These are phyloP conservation scores for Parus major DNA, from an alignment of 2,113 vertebrate genomes.

Conservation along the genomic window DNA sequence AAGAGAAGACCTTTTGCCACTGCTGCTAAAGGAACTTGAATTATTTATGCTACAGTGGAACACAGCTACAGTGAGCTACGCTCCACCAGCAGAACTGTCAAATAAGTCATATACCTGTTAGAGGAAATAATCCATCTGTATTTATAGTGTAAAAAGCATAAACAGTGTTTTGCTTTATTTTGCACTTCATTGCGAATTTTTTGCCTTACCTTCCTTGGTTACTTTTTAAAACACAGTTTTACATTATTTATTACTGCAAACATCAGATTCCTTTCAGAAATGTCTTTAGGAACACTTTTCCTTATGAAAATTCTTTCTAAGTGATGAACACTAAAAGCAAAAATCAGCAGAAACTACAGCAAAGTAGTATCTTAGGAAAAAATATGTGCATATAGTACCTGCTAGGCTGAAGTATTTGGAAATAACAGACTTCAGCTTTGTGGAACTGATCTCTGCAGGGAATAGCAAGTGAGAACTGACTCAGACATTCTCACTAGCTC, in stretches of 20 bases:
- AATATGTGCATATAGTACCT: not conserved
- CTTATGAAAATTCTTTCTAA: not conserved
- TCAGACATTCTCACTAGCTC: not conserved
- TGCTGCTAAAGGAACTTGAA: constrained; percentile 68
- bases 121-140: not conserved
- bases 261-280: not conserved
- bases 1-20: constrained; percentile 70
- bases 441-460: not conserved
- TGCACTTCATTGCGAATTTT: not conserved
- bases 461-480: not conserved
- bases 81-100: not conserved
- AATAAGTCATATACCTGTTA: not conserved
- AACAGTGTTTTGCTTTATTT: not conserved
- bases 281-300: not conserved
- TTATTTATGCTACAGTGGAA: constrained; percentile 76
- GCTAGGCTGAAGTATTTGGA: not conserved
- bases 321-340: not conserved
- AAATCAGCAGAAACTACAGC: not conserved
- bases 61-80: not conserved
- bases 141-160: not conserved
- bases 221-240: not conserved
- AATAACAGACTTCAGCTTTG: not conserved
- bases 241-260: constrained; percentile 33
- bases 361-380: not conserved
- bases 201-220: not conserved